Conservation (phyloP, 37 sponge, comb jelly and placozoan genomes). For the Eunapius fragilis region DNA sequence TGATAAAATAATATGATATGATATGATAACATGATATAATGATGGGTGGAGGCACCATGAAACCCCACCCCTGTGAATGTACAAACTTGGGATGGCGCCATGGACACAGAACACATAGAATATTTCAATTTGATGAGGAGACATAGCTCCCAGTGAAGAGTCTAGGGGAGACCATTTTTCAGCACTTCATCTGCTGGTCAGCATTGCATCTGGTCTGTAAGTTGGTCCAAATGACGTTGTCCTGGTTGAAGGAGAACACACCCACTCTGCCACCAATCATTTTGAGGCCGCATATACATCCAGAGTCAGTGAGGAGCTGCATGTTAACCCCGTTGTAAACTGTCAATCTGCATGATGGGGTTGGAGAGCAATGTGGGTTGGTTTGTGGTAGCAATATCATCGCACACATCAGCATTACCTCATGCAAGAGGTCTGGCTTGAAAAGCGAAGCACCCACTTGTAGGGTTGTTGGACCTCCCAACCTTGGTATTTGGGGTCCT, state of each 20-base stretch:
- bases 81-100: too few relatives aligned
- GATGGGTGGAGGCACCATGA: too few relatives aligned
- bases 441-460: constrained; percentile 55
- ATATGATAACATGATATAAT: too few relatives aligned
- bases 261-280: constrained; percentile 78
- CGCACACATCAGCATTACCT: too few relatives aligned
- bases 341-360: constrained; percentile 42
- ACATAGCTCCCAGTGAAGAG: background rate
- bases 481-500: constrained; percentile 38
- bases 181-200: background rate
- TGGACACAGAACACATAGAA: too few relatives aligned
- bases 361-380: too few relatives aligned
- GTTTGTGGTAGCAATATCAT: too few relatives aligned
- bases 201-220: constrained; percentile 25
- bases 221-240: constrained; percentile 49
- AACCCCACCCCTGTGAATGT: too few relatives aligned
- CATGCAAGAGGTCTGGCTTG: constrained; percentile 34
- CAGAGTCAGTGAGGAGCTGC: background rate
- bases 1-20: too few relatives aligned
- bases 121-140: too few relatives aligned
- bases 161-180: background rate
- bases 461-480: constrained; percentile 58
- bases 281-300: background rate
- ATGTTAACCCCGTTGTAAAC: background rate
- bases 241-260: constrained; percentile 77